phyloP scores from a whole-genome alignment of 2,113 vertebrate genomes.

The Melierax canorus region DNA sequence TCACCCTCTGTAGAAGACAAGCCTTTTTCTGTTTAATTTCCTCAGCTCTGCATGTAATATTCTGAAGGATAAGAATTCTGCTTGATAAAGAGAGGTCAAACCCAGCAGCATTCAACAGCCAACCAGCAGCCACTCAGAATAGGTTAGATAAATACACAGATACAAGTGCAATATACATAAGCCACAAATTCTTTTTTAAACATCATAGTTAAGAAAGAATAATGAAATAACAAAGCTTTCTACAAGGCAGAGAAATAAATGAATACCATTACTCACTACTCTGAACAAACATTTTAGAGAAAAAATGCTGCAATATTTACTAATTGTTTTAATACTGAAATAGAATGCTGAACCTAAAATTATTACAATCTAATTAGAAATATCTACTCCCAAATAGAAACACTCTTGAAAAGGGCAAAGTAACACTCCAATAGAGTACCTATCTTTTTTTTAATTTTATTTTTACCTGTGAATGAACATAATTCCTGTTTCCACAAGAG shows the following conservation, averaged over 20 bases:
- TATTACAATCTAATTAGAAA: not conserved
- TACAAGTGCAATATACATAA: not conserved
- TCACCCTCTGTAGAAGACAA: not conserved
- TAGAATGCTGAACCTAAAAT: not conserved
- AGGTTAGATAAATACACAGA: not conserved
- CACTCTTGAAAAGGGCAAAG: not conserved
- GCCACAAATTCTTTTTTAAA: not conserved
- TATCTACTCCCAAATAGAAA: not conserved
- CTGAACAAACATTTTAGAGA: not conserved
- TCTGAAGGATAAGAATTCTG: not conserved
- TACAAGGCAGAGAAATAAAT: not conserved
- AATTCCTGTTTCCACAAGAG: not conserved
- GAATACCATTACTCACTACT: not conserved
- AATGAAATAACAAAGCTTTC: not conserved
- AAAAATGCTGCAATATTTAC: not conserved
- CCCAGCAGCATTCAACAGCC: not conserved
- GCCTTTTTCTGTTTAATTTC: not conserved
- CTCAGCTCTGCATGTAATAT: not conserved
- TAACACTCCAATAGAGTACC: not conserved
- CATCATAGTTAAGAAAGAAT: not conserved
- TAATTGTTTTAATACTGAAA: not conserved
- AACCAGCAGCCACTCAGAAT: not conserved
- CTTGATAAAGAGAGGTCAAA: not conserved
- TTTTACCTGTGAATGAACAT: not conserved
- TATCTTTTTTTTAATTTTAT: not conserved